These are phyloP conservation scores for Bhutanitis thaidina DNA, from an alignment of 2,888 invertebrate genomes.

Conservation along the genomic window DNA sequence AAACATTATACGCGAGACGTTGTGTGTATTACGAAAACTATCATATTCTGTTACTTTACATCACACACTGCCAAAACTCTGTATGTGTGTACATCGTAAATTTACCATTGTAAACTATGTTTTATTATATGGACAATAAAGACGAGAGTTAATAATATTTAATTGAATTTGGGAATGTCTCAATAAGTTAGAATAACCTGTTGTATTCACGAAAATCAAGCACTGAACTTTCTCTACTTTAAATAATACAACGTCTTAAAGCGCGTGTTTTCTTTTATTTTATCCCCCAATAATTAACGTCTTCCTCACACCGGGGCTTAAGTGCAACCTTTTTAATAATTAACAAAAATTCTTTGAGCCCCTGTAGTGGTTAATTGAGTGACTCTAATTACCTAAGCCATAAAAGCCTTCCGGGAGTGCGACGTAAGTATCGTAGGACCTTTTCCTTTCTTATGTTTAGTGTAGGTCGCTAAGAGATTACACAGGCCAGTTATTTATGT, in stretches of 20 bases:
- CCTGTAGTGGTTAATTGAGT: conserved; percentile 74
- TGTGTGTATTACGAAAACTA: no score
- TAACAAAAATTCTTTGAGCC: conserved; percentile 69
- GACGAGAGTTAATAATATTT: no score
- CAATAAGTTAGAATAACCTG: not conserved
- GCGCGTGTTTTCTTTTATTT: conserved; percentile 7
- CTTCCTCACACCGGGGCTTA: conserved; percentile 41
- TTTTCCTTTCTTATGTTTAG: conserved; percentile 54
- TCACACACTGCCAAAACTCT: no score
- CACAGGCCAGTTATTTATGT: conserved; percentile 44
- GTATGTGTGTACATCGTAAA: no score
- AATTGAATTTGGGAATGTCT: no score
- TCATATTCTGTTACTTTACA: no score
- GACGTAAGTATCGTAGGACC: conserved; percentile 57
- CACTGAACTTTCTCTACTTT: conserved; percentile 10
- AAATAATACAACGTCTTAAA: conserved; percentile 4
- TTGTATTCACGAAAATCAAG: not conserved
- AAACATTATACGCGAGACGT: no score
- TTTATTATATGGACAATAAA: no score
- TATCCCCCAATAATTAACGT: conserved; percentile 33
- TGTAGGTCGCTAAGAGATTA: conserved; percentile 45
- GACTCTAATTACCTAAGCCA: conserved; percentile 75
- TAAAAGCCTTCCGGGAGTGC: conserved; percentile 64
- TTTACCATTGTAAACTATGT: no score
- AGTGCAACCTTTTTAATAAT: conserved; percentile 78